Percentiles rank a stretch among this genome's conserved stretches.
Conservation (phyloP, 1,140 invertebrate genomes). For the Phocides pigmalion region DNA sequence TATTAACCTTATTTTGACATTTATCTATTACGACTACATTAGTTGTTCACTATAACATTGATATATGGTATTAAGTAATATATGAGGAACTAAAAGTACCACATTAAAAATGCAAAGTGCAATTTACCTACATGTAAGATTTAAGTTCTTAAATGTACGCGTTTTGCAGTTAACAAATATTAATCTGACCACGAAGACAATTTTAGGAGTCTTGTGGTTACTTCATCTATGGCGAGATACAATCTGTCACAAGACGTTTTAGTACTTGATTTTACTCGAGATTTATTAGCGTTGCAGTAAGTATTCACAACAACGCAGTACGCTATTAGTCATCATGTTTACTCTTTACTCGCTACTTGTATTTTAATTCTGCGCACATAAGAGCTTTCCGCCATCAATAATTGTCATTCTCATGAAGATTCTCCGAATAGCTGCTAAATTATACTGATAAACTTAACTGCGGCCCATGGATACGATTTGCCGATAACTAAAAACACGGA, state of each 20-base stretch:
- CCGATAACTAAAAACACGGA: conserved; percentile 74
- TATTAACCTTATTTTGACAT: too few relatives aligned
- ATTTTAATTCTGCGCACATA: conserved; percentile 39
- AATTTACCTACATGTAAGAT: too few relatives aligned
- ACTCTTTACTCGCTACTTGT: conserved; percentile 32
- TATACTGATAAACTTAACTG: conserved; percentile 53
- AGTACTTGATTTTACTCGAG: conserved; percentile 46
- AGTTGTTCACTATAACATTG: too few relatives aligned
- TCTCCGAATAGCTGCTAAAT: conserved; percentile 49
- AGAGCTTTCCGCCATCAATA: conserved; percentile 29
- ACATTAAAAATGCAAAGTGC: too few relatives aligned
- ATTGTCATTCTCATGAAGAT: conserved; percentile 45
- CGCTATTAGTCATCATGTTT: conserved; percentile 46
- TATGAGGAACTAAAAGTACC: too few relatives aligned
- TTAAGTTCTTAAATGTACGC: too few relatives aligned
- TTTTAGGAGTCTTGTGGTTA: neutral
- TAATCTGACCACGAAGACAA: too few relatives aligned
- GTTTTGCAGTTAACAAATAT: too few relatives aligned
- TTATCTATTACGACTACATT: too few relatives aligned
- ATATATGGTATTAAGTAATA: too few relatives aligned
- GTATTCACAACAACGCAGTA: conserved; percentile 46
- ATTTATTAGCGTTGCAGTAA: conserved; percentile 44
- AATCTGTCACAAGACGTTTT: conserved; percentile 31
- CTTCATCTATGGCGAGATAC: neutral
- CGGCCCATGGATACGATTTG: conserved; percentile 60